Evolutionary conservation across 1,140 invertebrate genomes (phyloP).

Genomic region (Drosophila teissieri): DNA sequence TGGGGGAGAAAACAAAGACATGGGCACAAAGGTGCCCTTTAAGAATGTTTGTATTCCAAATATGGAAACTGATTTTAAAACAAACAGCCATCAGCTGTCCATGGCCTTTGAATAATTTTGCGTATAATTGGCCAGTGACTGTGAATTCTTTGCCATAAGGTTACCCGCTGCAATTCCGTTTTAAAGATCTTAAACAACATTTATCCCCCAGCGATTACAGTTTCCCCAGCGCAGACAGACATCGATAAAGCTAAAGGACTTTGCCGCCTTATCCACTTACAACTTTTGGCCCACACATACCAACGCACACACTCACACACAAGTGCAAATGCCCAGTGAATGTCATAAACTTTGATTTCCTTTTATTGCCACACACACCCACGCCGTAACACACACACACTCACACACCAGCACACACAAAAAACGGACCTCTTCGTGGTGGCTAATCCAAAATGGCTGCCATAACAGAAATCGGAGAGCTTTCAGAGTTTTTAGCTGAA

Average conservation of each 20-base stretch:
- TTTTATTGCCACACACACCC: slow-evolving; percentile 33
- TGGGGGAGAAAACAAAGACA: neutral
- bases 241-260: slow-evolving; percentile 33
- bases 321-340: slow-evolving; percentile 67
- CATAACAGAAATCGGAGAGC: slow-evolving; percentile 44
- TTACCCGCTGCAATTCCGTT: neutral
- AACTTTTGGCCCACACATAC: neutral
- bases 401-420: neutral
- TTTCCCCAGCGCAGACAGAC: neutral
- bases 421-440: neutral
- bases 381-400: neutral
- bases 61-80: too few relatives aligned
- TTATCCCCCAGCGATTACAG: slow-evolving; percentile 13
- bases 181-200: slow-evolving; percentile 1
- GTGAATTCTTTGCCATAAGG: neutral
- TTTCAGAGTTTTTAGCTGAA: slow-evolving; percentile 50
- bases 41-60: neutral
- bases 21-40: neutral
- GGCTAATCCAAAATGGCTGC: slow-evolving; percentile 70
- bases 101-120: too few relatives aligned
- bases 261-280: slow-evolving; percentile 21
- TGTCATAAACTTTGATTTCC: slow-evolving; percentile 78
- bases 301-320: slow-evolving; percentile 2
- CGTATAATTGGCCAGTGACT: neutral
- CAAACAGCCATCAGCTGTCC: too few relatives aligned